phyloP scores from a whole-genome alignment of 2,888 invertebrate species.

The Cephonodes hylas region DNA sequence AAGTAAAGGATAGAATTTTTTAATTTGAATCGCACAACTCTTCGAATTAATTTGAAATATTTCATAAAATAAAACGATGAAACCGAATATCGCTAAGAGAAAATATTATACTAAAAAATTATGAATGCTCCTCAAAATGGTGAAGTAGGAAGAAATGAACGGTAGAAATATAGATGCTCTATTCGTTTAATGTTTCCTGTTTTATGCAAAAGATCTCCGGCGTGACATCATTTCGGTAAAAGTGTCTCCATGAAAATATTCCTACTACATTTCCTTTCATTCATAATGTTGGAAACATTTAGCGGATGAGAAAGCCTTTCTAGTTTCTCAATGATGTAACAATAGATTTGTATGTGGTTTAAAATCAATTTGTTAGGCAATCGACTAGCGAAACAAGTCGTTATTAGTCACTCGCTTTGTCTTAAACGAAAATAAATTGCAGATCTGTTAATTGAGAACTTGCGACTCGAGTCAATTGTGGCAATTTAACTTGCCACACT shows the following conservation, averaged over 20 bases:
- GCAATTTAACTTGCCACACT: conserved; percentile 35
- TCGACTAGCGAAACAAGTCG: background rate
- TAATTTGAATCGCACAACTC: too few relatives aligned
- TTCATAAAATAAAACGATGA: too few relatives aligned
- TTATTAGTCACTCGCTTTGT: background rate
- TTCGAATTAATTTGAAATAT: too few relatives aligned
- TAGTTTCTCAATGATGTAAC: background rate
- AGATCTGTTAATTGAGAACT: conserved; percentile 30
- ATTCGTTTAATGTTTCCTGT: background rate
- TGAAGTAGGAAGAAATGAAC: background rate
- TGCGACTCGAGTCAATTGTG: conserved; percentile 10
- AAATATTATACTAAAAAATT: background rate
- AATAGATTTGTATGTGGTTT: background rate
- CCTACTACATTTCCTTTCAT: background rate
- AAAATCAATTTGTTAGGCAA: background rate
- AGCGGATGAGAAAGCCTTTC: background rate
- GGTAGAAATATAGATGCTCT: background rate
- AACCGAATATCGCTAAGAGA: background rate
- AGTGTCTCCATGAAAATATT: background rate
- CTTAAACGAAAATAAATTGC: conserved; percentile 21
- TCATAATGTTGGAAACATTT: background rate
- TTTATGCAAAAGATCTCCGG: background rate
- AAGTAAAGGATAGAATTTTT: too few relatives aligned
- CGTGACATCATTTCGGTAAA: conserved; percentile 1
- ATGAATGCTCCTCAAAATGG: background rate